Base-by-base conservation (phyloP, 2,797 vertebrate species). In the Apodemus agrarius region DNA sequence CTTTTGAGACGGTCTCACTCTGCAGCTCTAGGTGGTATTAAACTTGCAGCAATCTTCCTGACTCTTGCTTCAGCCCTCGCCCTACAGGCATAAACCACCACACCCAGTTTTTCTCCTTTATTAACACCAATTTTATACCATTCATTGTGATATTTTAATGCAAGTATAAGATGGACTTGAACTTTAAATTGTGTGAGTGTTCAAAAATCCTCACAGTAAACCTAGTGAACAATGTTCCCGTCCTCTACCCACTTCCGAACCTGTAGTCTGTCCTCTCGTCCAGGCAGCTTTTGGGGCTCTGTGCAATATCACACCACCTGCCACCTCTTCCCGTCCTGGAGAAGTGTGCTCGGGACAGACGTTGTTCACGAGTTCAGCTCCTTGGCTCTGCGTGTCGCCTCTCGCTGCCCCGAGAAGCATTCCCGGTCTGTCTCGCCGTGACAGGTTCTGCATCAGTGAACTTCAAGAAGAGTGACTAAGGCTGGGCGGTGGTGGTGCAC, bases 131-230 rank as follows among this genome's bases (percentile, higher is more conserved):
- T 54, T 63, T 89, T 34, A 19, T 43, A 40, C n/a, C 6, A 2
- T 78, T 43, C 19, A 0, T 29, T 67, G 21, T 76, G 4, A 67
- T 65, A 83, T 76, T 67, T 75, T 40, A 83, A 84, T 43, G 19
- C 86, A 84, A 13, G 2, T 3, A 17, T 34, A 54, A n/a, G 31
- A 63, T 26, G 2, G n/a, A 65, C 13, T 85, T 34, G 37, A 10
- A 85, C 14, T 31, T 94, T 87, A 49, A 49, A 80, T 86, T 86
- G 69, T 85, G 16, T 83, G 43, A 84, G 61, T 76, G 7, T 63
- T 72, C 89, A 37, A 61, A 89, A 75, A 29, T 49, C 61, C 61
- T 93, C 7, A n/a, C 40, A 79, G 43, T 72, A 88, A 94, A 85
- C 46, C 91, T 84, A n/a, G 59, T 34, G 85, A 63, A 81, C 34